A percentile compares a stretch with the other conserved stretches of the same genome.
Evolutionary conservation across 2,797 vertebrate species (phyloP).

Genomic region (Epinephelus malabaricus): DNA sequence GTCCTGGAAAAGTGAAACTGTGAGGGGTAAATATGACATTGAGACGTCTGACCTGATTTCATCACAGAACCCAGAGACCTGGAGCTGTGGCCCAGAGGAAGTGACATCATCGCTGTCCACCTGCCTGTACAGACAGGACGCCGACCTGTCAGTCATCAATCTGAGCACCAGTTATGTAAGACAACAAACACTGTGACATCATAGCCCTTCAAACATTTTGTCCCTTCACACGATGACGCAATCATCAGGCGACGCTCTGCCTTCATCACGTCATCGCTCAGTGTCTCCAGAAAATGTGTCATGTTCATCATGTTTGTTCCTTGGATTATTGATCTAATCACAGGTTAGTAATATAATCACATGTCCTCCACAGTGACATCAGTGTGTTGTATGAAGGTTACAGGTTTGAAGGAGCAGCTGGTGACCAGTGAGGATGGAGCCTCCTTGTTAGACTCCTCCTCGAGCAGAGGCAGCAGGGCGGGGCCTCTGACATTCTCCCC

Average conservation of each 20-base stretch:
- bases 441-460: constrained; percentile 5
- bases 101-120: constrained; percentile 75
- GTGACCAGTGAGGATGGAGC: neutral
- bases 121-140: constrained; percentile 69
- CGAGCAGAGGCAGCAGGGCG: no score
- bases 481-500: constrained; percentile 84
- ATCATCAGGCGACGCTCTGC: no score
- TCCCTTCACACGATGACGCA: no score
- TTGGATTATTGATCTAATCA: no score
- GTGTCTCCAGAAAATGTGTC: no score
- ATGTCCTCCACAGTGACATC: neutral
- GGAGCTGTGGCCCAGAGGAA: constrained; percentile 85
- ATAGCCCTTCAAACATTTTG: no score
- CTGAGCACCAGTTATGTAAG: constrained; percentile 77
- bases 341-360: no score
- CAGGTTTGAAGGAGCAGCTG: constrained; percentile 39
- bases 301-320: no score
- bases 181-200: neutral
- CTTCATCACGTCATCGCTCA: no score
- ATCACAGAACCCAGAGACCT: constrained; percentile 83
- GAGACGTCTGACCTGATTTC: neutral
- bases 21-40: no score
- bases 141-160: constrained; percentile 76
- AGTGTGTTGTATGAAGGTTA: constrained; percentile 38
- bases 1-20: no score